Conservation (phyloP, 1,140 invertebrate species). For the Ylistrum balloti region DNA sequence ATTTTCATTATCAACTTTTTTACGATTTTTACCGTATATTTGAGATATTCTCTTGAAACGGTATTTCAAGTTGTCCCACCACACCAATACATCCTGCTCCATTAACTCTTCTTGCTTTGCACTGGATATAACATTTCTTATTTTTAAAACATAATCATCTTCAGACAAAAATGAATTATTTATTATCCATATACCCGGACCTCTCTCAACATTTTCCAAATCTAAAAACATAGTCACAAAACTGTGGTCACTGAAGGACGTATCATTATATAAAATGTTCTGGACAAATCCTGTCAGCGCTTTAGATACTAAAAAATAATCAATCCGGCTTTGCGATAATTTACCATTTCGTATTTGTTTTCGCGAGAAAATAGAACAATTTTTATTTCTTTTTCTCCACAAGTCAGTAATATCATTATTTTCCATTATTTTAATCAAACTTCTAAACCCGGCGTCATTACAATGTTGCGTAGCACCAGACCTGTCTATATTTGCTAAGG, state of each 20-base stretch:
- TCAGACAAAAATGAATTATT: conserved; percentile 43
- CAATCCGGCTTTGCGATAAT: conserved; percentile 40
- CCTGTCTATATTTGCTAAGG: conserved; percentile 43
- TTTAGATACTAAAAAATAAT: conserved; percentile 41
- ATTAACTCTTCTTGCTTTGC: background rate
- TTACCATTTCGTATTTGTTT: conserved; percentile 16
- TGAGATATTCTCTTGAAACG: background rate
- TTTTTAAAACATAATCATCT: background rate
- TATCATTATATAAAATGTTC: conserved; percentile 40
- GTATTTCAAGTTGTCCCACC: background rate
- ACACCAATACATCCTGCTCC: background rate
- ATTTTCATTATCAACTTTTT: background rate
- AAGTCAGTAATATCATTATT: background rate
- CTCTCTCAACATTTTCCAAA: conserved; percentile 36
- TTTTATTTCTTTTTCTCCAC: conserved; percentile 10
- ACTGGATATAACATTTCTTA: background rate
- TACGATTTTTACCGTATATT: background rate
- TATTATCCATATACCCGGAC: conserved; percentile 47
- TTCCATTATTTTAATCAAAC: background rate
- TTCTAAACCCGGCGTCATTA: background rate
- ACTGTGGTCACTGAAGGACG: conserved; percentile 40
- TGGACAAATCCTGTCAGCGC: background rate
- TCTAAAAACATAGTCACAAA: conserved; percentile 45
- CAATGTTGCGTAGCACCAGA: background rate
- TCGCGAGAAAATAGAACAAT: background rate